These are phyloP conservation scores for Drosophila nr. perissopoda DNA, from an alignment of 2,888 invertebrate genomes.

Conservation along the genomic window DNA sequence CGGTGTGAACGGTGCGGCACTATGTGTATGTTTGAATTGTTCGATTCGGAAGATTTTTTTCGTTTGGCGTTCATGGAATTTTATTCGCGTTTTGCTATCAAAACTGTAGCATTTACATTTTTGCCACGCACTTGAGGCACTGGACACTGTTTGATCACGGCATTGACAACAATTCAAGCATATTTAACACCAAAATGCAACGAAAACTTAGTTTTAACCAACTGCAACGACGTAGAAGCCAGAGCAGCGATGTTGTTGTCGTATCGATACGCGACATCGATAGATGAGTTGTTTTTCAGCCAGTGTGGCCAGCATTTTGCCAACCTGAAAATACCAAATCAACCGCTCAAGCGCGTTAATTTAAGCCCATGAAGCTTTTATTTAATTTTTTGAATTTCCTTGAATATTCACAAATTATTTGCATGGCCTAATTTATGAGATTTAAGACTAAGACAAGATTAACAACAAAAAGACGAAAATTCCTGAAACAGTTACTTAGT, in stretches of 20 bases:
- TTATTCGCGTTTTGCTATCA: slow-evolving; percentile 42
- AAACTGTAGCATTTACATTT: slow-evolving; percentile 52
- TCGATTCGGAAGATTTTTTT: slow-evolving; percentile 73
- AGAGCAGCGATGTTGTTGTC: slow-evolving; percentile 55
- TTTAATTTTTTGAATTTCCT: neutral
- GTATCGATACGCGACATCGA: slow-evolving; percentile 48
- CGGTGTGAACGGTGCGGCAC: slow-evolving; percentile 65
- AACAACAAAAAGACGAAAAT: neutral
- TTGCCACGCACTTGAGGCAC: slow-evolving; percentile 59
- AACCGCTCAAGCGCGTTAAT: slow-evolving; percentile 11
- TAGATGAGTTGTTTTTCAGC: slow-evolving; percentile 11
- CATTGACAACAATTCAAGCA: slow-evolving; percentile 46
- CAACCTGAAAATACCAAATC: neutral
- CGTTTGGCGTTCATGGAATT: slow-evolving; percentile 64
- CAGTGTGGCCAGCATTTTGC: slow-evolving; percentile 5
- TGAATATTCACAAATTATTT: neutral
- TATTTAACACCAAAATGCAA: slow-evolving; percentile 51
- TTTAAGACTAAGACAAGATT: neutral
- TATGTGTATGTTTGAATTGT: slow-evolving; percentile 74
- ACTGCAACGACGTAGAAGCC: slow-evolving; percentile 77
- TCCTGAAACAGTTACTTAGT: slow-evolving; percentile 24
- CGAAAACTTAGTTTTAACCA: slow-evolving; percentile 62
- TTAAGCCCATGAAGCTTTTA: slow-evolving; percentile 1
- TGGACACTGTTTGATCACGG: slow-evolving; percentile 52
- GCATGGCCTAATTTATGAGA: neutral